phyloP scores from a whole-genome alignment of 2,888 invertebrate genomes.

The Neoascia interrupta region DNA sequence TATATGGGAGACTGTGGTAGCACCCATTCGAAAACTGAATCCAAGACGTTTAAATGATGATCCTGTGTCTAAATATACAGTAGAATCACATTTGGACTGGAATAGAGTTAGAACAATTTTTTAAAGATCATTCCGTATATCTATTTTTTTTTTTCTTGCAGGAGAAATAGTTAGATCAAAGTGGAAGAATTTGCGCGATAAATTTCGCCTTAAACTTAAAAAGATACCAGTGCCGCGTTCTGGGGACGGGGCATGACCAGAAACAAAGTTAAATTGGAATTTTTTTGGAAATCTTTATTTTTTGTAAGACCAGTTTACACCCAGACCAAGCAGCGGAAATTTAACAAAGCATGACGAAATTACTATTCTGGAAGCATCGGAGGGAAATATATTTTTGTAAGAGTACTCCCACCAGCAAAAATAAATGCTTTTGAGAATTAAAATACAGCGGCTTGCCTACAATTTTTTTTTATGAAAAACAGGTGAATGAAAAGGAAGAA shows the following conservation, averaged over 20 bases:
- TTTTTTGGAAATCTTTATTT: conserved; percentile 19
- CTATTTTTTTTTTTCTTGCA: conserved; percentile 1
- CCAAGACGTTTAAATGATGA: neutral
- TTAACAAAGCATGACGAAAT: no score
- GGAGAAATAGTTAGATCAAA: conserved; percentile 32
- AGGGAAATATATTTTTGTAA: no score
- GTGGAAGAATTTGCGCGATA: conserved; percentile 38
- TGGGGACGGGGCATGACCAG: conserved; percentile 38
- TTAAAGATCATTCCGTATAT: conserved; percentile 16
- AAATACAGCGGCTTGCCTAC: no score
- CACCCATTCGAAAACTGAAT: neutral
- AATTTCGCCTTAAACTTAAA: conserved; percentile 48
- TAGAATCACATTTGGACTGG: neutral
- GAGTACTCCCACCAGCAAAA: no score
- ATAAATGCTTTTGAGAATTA: no score
- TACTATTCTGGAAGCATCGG: no score
- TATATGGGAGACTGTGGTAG: conserved; percentile 4
- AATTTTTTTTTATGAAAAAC: no score
- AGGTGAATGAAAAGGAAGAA: no score
- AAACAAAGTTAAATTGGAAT: conserved; percentile 37
- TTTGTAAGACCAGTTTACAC: neutral
- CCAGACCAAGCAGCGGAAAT: conserved; percentile 27
- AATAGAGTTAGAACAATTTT: neutral
- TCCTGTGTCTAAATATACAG: neutral
- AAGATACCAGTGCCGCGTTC: conserved; percentile 44